Evolutionary conservation across 37 sponge, comb jelly and placozoan genomes (phyloP), one percentile per base, ranked within the genome.

Genomic region (Petrosia ficiformis): DNA sequence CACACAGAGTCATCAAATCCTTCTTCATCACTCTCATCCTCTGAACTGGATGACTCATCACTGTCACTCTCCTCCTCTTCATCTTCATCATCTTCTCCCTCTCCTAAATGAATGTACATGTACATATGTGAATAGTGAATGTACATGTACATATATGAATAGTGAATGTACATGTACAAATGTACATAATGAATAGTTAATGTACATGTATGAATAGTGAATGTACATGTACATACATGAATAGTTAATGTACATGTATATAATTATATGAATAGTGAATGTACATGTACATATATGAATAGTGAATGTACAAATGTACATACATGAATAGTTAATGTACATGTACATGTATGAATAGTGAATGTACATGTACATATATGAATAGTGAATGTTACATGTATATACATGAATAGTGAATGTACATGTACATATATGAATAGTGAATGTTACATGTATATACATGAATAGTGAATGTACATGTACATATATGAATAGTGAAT

Each of bases 1-100:
- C 99, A 95, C 69, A 87, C 65, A 38, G 89, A 87, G 78, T 93
- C 94, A 67, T 98, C 96, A n/a, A 95, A 44, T 0, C 70, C 92
- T 39, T 86, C 88, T 16, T 66, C 77, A 24, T 77, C 77, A 11
- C 35, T 57, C 28, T 68, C 70, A 30, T 69, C 80, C 21, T 79
- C 80, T 36, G 39, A 70, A n/a, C 68, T 57, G 14, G 73, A 73
- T 34, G 72, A 72, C 35, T 84, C 84, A 75, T 84, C 87, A 24
- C 78, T 81, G 14, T 72, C 87, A 1, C 92, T 95, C n/a, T 94
- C 96, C 21, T 81, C 79, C 8, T 68, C 81, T 36, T 89, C 90
- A 10, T 67, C 74, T 31, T 87, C 73, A n/a, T 67, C 68, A 24
- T 41, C 68, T 24, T 75, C 79, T n/a, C 75, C 86, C 56, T 79